Evolutionary conservation across 1,140 invertebrate species (phyloP), one percentile per base, ranked within the genome.

Genomic region (Proctacanthus coquilletti): DNA sequence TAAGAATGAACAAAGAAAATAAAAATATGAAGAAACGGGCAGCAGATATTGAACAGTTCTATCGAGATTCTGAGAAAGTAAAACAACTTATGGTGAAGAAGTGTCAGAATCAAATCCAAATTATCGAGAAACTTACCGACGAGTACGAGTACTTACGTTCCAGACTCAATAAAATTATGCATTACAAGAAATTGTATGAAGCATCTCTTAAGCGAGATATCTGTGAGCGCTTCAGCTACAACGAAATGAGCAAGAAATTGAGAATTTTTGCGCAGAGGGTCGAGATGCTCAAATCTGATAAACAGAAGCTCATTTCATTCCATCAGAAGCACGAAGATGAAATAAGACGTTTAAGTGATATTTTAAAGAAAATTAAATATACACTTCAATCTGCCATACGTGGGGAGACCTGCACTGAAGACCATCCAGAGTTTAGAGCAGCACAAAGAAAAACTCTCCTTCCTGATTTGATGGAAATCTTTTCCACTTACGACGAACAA

Each of bases 301-400:
- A 67, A 40, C 60, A 60, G 25, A 53, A 64, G 38, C 45, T 69
- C 2, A 48, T 52, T 2, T 50, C 59, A 0, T 59, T 73, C 21
- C 53, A 70, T 8, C 46, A 59, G 3, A 61, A 66, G 35, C 57
- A 72, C 33, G 60, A 60, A 23, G 49, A 56, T 29, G 68, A 77
- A 51, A 66, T 71, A 17, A 34, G 60, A 2, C 64, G 64, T 27
- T 43, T 79, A 5, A 64, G 60, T 2, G 58, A 61, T 25, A 62
- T 78, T 39, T 53, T 80, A 14, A 60, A 65, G 41, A 64, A 71
- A 49, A 71, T 75, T 3, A 71, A 68, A 25, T 49, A 53, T 14
- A 66, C 70, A 18, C 66, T 80, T 5, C 57, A 67, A 38, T 63
- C 69, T 39, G 69, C 71, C 21, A 54, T 77, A n/a, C n/a, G n/a